Evolutionary conservation across 2,888 invertebrate genomes (phyloP).

Genomic region (Morinoia aosen): DNA sequence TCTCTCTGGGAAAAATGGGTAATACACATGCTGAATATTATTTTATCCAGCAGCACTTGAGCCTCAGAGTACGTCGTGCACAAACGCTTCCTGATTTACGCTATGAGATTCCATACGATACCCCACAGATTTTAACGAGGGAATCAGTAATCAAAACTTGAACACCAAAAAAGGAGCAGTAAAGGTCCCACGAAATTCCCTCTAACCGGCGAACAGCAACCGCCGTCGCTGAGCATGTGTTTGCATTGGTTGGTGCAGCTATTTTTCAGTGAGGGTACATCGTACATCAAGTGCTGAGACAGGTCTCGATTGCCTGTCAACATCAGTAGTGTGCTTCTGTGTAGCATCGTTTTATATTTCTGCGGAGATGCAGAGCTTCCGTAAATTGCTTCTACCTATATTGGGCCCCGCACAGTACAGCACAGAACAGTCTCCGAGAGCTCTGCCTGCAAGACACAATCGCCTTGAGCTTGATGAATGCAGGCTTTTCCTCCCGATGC

Average conservation of each 20-base stretch:
- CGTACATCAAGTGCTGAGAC: slow-evolving; percentile 44
- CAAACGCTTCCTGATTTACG: neutral
- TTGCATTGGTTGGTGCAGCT: slow-evolving; percentile 36
- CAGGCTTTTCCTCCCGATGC: neutral
- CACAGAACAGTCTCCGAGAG: neutral
- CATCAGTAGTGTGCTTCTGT: slow-evolving; percentile 52
- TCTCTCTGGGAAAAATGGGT: neutral
- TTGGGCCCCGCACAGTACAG: neutral
- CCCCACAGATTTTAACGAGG: neutral
- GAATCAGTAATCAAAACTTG: neutral
- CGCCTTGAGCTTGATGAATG: slow-evolving; percentile 30
- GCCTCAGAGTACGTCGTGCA: no score
- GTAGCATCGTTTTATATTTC: slow-evolving; percentile 48
- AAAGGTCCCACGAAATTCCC: neutral
- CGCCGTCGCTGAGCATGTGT: slow-evolving; percentile 21
- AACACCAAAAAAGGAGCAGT: neutral
- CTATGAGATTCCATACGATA: neutral
- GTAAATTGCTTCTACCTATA: slow-evolving; percentile 41
- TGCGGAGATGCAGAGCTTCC: slow-evolving; percentile 31
- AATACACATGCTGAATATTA: neutral
- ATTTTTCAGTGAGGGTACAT: slow-evolving; percentile 47
- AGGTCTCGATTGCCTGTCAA: slow-evolving; percentile 52
- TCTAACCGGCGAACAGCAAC: neutral
- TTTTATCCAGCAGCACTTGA: neutral
- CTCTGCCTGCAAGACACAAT: neutral